Evolutionary conservation across 1,140 invertebrate genomes (phyloP).

Genomic region (Cotesia chilonis): DNA sequence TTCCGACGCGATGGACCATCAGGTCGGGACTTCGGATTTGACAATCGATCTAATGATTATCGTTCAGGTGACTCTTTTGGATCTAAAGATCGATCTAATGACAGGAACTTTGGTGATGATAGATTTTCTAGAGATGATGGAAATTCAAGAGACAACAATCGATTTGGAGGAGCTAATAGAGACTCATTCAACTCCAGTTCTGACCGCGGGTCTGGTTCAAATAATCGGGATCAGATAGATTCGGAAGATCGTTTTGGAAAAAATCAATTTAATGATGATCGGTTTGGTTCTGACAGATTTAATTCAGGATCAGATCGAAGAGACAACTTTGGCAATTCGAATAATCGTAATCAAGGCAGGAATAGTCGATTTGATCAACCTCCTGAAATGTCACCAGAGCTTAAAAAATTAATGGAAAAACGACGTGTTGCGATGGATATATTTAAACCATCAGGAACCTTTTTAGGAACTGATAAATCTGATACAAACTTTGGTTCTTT

Average conservation of each 20-base stretch:
- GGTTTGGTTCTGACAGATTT: constrained; percentile 45
- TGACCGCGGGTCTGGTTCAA: constrained; percentile 35
- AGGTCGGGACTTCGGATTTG: constrained; percentile 27
- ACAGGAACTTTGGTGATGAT: constrained; percentile 28
- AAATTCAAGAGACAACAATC: constrained; percentile 42
- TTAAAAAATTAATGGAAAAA: constrained; percentile 62
- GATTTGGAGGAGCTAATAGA: constrained; percentile 39
- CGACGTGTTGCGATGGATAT: constrained; percentile 55
- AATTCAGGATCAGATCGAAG: constrained; percentile 43
- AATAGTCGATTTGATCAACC: constrained; percentile 45
- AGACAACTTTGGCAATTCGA: constrained; percentile 41
- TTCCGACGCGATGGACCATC: constrained; percentile 25
- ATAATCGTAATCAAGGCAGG: constrained; percentile 38
- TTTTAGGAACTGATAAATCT: constrained; percentile 51
- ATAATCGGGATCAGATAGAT: constrained; percentile 36
- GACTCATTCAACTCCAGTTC: constrained; percentile 43
- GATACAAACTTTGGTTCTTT: constrained; percentile 51
- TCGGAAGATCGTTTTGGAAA: constrained; percentile 34
- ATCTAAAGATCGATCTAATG: constrained; percentile 41
- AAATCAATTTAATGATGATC: constrained; percentile 38
- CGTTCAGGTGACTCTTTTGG: constrained; percentile 43
- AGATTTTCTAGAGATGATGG: constrained; percentile 29
- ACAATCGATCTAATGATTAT: constrained; percentile 36
- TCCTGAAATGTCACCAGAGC: constrained; percentile 54
- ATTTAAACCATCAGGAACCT: constrained; percentile 56